Evolutionary conservation across 2,888 invertebrate species (phyloP), one percentile per base, ranked within the genome.

Genomic region (Phragmatobia fuliginosa): DNA sequence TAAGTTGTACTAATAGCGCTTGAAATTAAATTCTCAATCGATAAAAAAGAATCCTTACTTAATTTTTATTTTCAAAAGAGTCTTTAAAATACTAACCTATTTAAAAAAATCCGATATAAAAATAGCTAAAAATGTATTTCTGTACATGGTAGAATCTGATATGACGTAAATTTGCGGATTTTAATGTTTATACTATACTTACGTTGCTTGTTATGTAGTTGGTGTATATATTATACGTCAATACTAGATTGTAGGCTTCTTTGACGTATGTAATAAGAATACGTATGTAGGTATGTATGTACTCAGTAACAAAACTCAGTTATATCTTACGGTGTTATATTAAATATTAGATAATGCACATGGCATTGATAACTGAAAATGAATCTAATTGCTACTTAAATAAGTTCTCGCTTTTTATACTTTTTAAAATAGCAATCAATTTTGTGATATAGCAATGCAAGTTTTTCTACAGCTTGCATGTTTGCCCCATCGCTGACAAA

Each of bases 331-430:
- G 18, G 18, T 28, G 38, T 62, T 28, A 62, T 41, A 38, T 38
- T 38, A 16, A 33, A 61, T 25, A 25, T 38, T n/a, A 61, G 14
- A 2, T 38, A 33, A 62, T 16, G 33, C 49, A n/a, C n/a, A 49
- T 38, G 62, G n/a, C 52, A 69, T 64, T 68, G 64, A 60, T 69
- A 69, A 49, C 49, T 38, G 69, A 69, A 65, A 69, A 69, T 60
- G 31, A 33, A 58, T 28, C 2, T 18, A 68, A 25, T 38, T 61
- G 25, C 25, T 61, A 61, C 25, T 25, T n/a, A 25, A 3, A 49
- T 8, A 45, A 33, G n/a, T 21, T 60, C n/a, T n/a, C n/a, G n/a
- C n/a, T 36, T 33, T 38, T 49, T 10, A n/a, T 49, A 25, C 49
- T n/a, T n/a, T n/a, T n/a, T n/a, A n/a, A n/a, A n/a, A n/a, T n/a